phyloP scores from a whole-genome alignment of 64 coral and sea anemone genomes.

The Platygyra sinensis region DNA sequence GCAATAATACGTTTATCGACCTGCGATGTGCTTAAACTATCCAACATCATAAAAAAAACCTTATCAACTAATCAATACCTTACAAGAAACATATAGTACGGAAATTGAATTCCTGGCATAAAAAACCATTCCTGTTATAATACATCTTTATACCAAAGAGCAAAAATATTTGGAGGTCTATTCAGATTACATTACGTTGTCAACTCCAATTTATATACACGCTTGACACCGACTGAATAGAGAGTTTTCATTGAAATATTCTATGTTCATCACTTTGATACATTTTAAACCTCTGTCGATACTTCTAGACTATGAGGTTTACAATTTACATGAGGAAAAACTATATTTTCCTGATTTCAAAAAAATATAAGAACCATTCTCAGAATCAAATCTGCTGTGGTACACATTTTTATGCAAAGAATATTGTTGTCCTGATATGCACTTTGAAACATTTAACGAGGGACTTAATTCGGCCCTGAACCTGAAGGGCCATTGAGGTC shows the following conservation, averaged over 20 bases:
- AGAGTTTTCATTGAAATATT: background rate
- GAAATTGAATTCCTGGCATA: background rate
- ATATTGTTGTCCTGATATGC: background rate
- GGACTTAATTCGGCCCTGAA: background rate
- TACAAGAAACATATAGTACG: background rate
- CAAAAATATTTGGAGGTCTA: background rate
- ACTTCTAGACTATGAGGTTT: too few species aligned
- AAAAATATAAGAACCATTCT: background rate
- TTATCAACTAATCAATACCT: background rate
- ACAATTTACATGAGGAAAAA: too few species aligned
- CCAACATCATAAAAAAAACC: background rate
- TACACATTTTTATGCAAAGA: background rate
- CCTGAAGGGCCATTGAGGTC: background rate
- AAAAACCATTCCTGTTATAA: background rate
- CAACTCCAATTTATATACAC: slow-evolving; percentile 21
- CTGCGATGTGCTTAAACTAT: background rate
- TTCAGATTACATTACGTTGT: background rate
- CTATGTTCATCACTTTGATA: background rate
- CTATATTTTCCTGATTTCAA: background rate
- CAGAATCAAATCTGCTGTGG: background rate
- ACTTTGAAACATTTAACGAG: background rate
- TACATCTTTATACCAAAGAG: background rate
- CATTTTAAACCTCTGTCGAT: background rate
- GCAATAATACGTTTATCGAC: background rate
- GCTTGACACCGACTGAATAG: background rate